A percentile compares a stretch with the other conserved stretches of the same genome.
These are phyloP conservation scores for Scaptomyza pallida DNA, from an alignment of 1,140 invertebrate species.

Conservation along the genomic window DNA sequence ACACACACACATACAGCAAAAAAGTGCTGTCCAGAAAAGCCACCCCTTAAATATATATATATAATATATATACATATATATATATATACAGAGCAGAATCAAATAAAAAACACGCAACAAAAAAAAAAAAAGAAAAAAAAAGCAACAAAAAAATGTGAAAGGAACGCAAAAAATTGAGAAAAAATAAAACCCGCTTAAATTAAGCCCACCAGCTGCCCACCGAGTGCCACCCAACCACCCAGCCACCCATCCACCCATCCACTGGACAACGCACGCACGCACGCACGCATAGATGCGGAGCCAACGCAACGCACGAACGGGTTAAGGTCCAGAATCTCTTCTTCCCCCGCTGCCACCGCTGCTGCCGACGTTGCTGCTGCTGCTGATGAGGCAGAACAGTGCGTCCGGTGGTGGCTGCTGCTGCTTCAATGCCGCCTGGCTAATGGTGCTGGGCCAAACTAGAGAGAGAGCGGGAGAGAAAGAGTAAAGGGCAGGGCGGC, in stretches of 20 bases:
- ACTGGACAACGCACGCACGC: constrained; percentile 49
- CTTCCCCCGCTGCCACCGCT: background rate
- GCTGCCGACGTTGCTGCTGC: too few relatives aligned
- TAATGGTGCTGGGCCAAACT: constrained; percentile 23
- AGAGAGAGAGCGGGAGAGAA: too few relatives aligned
- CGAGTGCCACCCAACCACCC: constrained; percentile 27
- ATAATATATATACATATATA: constrained; percentile 46
- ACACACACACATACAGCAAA: constrained; percentile 26
- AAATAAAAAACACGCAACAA: constrained; percentile 71
- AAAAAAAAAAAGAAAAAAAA: constrained; percentile 49
- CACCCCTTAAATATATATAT: constrained; percentile 37
- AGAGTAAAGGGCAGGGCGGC: too few relatives aligned
- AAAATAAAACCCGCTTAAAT: constrained; percentile 82
- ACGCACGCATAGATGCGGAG: constrained; percentile 3
- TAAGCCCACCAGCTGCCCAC: constrained; percentile 76
- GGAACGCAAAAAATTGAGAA: constrained; percentile 66
- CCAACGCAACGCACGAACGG: constrained; percentile 65
- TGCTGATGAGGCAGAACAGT: constrained; percentile 26
- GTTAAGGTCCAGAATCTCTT: constrained; percentile 47
- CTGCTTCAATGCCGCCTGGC: constrained; percentile 3
- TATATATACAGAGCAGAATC: constrained; percentile 60
- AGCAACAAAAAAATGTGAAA: constrained; percentile 34
- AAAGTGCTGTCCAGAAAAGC: constrained; percentile 42
- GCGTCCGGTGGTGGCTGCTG: constrained; percentile 14
- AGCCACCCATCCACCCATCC: constrained; percentile 32